A percentile compares a stretch with the other conserved stretches of the same genome.
Evolutionary conservation across 2,888 invertebrate species (phyloP).

Genomic region (Platynereis dumerilii): DNA sequence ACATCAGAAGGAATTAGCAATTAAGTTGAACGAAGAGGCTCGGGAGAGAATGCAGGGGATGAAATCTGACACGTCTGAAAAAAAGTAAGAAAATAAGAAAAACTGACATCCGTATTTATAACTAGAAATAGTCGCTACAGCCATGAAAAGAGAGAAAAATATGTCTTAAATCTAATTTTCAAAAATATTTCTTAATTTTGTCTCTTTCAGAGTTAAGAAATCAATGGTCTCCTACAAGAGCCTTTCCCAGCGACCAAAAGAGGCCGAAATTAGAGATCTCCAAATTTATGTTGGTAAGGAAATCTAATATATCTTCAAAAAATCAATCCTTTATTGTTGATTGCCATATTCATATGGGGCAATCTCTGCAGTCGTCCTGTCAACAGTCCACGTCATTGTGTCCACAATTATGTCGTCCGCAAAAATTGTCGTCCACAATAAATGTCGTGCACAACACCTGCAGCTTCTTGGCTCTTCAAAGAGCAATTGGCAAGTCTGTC

Average conservation of each 20-base stretch:
- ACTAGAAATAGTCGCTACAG: not conserved
- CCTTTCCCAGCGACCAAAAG: constrained; percentile 74
- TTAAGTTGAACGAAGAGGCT: constrained; percentile 89
- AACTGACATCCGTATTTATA: not conserved
- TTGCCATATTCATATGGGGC: too few species aligned
- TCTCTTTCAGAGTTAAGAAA: constrained; percentile 40
- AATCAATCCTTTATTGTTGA: too few species aligned
- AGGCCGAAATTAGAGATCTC: constrained; percentile 88
- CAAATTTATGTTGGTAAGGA: constrained; percentile 84
- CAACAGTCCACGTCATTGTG: too few species aligned
- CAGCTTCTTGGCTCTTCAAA: too few species aligned
- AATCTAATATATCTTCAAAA: not conserved
- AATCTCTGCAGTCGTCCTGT: too few species aligned
- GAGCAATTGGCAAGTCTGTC: too few species aligned
- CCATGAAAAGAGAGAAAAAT: not conserved
- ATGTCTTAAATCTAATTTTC: too few species aligned
- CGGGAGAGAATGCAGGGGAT: constrained; percentile 85
- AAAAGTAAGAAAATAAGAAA: constrained; percentile 47
- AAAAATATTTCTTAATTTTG: constrained; percentile 4
- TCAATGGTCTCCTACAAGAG: constrained; percentile 36
- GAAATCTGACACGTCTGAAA: constrained; percentile 43
- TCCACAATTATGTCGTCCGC: too few species aligned
- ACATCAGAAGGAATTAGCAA: constrained; percentile 93
- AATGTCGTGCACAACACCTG: too few species aligned
- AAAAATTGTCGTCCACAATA: too few species aligned